Evolutionary conservation across 2,888 invertebrate genomes (phyloP), one percentile per base, ranked within the genome.

Genomic region (Anoplius nigerrimus): DNA sequence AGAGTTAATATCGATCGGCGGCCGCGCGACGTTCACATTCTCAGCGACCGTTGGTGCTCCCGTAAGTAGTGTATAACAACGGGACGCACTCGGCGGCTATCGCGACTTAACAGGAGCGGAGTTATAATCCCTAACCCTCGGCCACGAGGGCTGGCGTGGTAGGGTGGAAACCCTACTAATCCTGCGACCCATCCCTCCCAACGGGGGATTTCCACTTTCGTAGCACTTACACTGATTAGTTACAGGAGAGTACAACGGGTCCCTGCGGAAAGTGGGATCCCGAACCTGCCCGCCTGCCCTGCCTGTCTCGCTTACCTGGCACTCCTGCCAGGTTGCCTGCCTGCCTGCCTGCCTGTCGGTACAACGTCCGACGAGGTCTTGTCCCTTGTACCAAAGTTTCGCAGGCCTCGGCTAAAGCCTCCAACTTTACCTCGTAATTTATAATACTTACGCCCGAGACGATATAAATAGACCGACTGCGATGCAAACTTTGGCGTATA

Each of bases 161-260:
- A 27, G 58, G 48, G 46, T 54, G 66, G 68, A 68, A 68, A 68
- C 53, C 68, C 48, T 48, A 48, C 51, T 68, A 68, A 68, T 65
- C 68, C 54, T 21, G 58, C 68, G 65, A 34, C 34, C 34, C 34
- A 34, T 34, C 34, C 11, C 34, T 5, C 34, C 34, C 34, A 34
- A 34, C 8, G 34, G 54, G 59, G 59, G 66, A 65, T 65, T 68
- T 65, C 68, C 59, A 65, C 59, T 59, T 68, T 65, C 65, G 63
- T 54, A 59, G 68, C 68, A 68, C 68, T 68, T 65, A 68, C 59
- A 58, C 42, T 64, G 65, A 68, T 68, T 68, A 68, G 68, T 68
- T 68, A 65, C 58, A 53, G 65, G 21, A 58, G 58, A 65, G 61
- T 54, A 61, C 65, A 54, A 48, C 45, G 42, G n/a, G 34, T 34